Evolutionary conservation across 2,113 vertebrate genomes (phyloP).

Genomic region (Silurus asotus): DNA sequence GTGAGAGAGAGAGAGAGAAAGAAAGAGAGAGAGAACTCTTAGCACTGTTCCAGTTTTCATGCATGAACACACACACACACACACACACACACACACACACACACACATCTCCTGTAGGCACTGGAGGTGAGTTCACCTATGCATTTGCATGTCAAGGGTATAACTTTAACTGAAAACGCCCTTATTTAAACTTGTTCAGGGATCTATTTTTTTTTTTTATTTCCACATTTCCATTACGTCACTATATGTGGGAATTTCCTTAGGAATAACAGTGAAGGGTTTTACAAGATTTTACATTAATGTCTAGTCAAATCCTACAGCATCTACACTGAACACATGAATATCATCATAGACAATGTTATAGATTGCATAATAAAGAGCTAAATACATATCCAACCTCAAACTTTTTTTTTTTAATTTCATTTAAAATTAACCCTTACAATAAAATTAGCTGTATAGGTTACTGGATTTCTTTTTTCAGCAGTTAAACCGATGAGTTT

Average conservation of each 20-base stretch:
- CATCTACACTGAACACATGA: not conserved
- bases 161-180: not conserved
- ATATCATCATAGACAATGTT: not conserved
- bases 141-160: not conserved
- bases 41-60: slow-evolving; percentile 30
- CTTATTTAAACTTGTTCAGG: not conserved
- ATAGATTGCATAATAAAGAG: not conserved
- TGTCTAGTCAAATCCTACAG: not conserved
- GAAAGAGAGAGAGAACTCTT: slow-evolving; percentile 31
- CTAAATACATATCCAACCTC: not conserved
- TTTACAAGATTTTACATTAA: not conserved
- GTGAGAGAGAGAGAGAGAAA: not conserved
- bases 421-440: not conserved
- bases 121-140: not conserved
- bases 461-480: too few relatives aligned
- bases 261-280: not conserved
- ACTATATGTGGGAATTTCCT: not conserved
- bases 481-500: too few relatives aligned
- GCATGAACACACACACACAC: not conserved
- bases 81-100: not conserved
- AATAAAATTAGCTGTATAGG: too few relatives aligned
- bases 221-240: not conserved
- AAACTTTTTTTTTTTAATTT: not conserved
- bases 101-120: not conserved
- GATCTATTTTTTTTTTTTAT: not conserved